Evolutionary conservation across 1,140 invertebrate species (phyloP), one percentile per base, ranked within the genome.

Genomic region (Drosophila insularis): DNA sequence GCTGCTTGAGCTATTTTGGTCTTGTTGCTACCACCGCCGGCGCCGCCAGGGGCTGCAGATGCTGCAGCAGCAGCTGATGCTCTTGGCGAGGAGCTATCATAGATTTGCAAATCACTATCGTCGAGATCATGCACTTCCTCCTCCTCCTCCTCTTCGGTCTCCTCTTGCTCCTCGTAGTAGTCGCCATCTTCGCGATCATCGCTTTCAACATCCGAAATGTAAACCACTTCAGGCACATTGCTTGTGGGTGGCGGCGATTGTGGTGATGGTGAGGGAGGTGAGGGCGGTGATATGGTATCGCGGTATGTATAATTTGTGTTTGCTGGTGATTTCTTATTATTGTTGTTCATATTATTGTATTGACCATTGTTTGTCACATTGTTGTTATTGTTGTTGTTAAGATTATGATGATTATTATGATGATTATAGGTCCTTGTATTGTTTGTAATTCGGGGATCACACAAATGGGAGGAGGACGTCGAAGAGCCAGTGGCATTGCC

Each of bases 81-180:
- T 63, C 43, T 17, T 13, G 14, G 10, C 19, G 39, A 64, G 54
- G n/a, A 58, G 27, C n/a, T 46, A 17, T 78, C 72, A 56, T 71
- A 53, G 21, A 71, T 67, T 59, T 78, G 68, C 60, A 75, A 32
- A 17, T 56, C 55, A 31, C 43, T 50, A 50, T 59, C 56, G 19
- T 39, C 8, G 37, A 10, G 7, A 13, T 77, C 63, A 55, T 56
- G 31, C 13, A 63, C 46, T 13, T 68, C 76, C 21, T 78, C 61
- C 19, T 65, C 69, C 21, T 80, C 74, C 37, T 89, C 85, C 23
- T 75, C 74, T 11, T 79, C 84, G 14, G 71, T 89, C n/a, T 89
- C 80, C 10, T 37, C 35, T 0, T 63, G 70, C 35, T 89, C 84
- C 32, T 69, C 89, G 32, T 84, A 80, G 31, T 70, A 76, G 10